These are phyloP conservation scores for Ctenoplectra terminalis DNA, from an alignment of 1,140 invertebrate genomes.

Conservation along the genomic window DNA sequence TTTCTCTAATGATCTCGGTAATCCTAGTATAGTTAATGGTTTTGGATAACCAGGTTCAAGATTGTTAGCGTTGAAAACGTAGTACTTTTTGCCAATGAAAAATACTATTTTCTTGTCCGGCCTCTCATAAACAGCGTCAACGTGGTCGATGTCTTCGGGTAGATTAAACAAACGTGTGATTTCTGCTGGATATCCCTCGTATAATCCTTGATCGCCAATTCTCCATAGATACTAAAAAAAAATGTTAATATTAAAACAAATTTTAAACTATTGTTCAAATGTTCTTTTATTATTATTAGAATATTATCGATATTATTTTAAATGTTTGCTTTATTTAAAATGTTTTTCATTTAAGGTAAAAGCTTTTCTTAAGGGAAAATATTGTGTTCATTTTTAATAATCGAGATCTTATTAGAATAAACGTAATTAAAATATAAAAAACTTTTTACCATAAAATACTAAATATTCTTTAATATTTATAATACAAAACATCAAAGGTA, in stretches of 20 bases:
- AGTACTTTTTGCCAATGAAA: slow-evolving; percentile 93
- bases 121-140: slow-evolving; percentile 97
- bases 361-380: too few relatives aligned
- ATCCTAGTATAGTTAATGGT: slow-evolving; percentile 89
- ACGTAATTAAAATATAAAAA: too few relatives aligned
- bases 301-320: not conserved
- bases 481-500: too few relatives aligned
- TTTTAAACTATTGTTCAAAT: not conserved
- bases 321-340: not conserved
- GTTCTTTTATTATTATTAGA: not conserved
- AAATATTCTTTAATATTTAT: too few relatives aligned
- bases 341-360: not conserved
- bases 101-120: slow-evolving; percentile 94
- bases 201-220: slow-evolving; percentile 87
- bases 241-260: slow-evolving; percentile 19
- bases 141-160: slow-evolving; percentile 89
- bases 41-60: slow-evolving; percentile 89
- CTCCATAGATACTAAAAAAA: slow-evolving; percentile 91
- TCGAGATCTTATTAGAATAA: too few relatives aligned
- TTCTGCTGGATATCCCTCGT: slow-evolving; percentile 90
- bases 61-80: slow-evolving; percentile 88
- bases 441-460: too few relatives aligned
- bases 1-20: slow-evolving; percentile 90
- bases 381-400: too few relatives aligned
- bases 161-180: slow-evolving; percentile 90